Evolutionary conservation across 2,113 vertebrate species (phyloP).

Genomic region (Sinocyclocheilus grahami): DNA sequence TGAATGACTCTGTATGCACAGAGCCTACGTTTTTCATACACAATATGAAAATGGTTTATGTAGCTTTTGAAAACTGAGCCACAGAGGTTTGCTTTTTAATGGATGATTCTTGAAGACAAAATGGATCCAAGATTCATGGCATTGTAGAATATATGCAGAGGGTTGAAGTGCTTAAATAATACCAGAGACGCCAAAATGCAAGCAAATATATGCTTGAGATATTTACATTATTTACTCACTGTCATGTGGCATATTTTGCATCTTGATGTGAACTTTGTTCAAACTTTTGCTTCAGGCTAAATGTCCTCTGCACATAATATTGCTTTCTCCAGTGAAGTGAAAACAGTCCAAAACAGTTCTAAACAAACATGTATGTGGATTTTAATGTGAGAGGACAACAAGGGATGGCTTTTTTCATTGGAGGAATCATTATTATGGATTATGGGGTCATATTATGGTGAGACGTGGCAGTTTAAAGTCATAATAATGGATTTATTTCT

Average conservation of each 20-base stretch:
- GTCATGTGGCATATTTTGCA: not conserved
- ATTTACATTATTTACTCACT: not conserved
- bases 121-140: not conserved
- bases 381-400: not conserved
- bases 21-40: not conserved
- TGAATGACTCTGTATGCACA: not conserved
- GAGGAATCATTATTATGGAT: not conserved
- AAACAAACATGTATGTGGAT: not conserved
- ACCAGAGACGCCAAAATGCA: too few species aligned
- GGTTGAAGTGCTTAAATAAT: not conserved
- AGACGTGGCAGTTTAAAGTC: not conserved
- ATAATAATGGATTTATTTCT: not conserved
- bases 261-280: not conserved
- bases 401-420: not conserved
- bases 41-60: not conserved
- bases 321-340: too few species aligned
- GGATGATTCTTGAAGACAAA: not conserved
- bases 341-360: too few species aligned
- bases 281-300: too few species aligned
- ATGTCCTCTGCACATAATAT: too few species aligned
- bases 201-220: not conserved
- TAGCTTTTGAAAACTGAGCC: not conserved
- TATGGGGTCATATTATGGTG: too few species aligned
- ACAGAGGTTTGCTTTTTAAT: not conserved
- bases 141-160: not conserved